Conservation (phyloP, 2,113 vertebrate species). For the Mola mola region DNA sequence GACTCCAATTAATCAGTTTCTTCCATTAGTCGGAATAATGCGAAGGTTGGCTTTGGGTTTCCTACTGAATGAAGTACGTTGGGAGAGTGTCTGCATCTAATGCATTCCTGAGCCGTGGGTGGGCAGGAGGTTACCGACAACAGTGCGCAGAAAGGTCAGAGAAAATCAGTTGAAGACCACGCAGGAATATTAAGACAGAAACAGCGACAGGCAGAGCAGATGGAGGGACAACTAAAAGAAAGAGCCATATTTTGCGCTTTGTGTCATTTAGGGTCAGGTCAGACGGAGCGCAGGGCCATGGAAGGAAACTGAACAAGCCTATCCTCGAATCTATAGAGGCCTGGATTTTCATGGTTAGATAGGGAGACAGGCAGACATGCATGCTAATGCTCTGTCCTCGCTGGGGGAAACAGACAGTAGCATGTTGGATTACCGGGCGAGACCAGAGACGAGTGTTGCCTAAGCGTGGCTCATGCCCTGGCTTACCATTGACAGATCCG, state of each 20-base stretch:
- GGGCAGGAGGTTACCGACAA: conserved; percentile 42
- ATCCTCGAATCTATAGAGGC: conserved; percentile 13
- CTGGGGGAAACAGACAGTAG: conserved; percentile 41
- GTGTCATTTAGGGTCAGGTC: not conserved
- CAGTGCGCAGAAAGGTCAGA: conserved; percentile 42
- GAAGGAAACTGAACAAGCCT: conserved; percentile 24
- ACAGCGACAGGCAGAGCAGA: conserved; percentile 1
- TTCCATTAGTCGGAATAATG: conserved; percentile 32
- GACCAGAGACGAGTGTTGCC: conserved; percentile 50
- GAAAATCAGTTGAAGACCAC: conserved; percentile 24
- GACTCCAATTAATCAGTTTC: conserved; percentile 35
- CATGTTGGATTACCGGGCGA: conserved; percentile 59
- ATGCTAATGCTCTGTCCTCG: conserved; percentile 34
- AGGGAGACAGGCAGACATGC: conserved; percentile 13
- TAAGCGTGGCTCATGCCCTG: conserved; percentile 53
- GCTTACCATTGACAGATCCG: conserved; percentile 66
- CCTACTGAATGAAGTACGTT: conserved; percentile 35
- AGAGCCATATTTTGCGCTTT: not conserved
- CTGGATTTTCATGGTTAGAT: conserved; percentile 39
- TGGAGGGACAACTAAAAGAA: conserved; percentile 14
- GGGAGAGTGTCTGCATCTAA: conserved; percentile 32
- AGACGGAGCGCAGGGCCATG: too few relatives aligned
- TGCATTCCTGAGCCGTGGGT: conserved; percentile 26
- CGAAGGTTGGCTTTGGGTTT: conserved; percentile 21
- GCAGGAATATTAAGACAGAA: conserved; percentile 26